phyloP scores from a whole-genome alignment of 2,888 invertebrate species.

The Drosophila meridionalis region DNA sequence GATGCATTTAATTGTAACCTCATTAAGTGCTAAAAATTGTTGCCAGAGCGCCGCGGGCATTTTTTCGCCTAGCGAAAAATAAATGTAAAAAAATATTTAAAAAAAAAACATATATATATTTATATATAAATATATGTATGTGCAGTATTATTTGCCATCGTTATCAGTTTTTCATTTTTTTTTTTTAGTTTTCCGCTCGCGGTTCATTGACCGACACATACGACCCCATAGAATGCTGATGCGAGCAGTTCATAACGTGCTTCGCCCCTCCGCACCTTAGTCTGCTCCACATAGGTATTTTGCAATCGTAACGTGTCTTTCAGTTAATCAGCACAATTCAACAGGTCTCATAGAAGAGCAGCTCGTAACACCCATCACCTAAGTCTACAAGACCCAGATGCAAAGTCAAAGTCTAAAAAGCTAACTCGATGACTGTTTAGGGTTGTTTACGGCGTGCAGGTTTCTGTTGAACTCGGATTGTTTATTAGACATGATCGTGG shows the following conservation, averaged over 20 bases:
- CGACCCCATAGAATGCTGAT: slow-evolving; percentile 75
- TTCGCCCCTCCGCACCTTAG: slow-evolving; percentile 7
- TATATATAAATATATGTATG: slow-evolving; percentile 1
- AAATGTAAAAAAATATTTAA: background rate
- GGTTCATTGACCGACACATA: slow-evolving; percentile 68
- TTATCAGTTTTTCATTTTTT: slow-evolving; percentile 53
- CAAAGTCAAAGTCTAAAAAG: slow-evolving; percentile 18
- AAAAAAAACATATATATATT: background rate
- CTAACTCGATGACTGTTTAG: slow-evolving; percentile 16
- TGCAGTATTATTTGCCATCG: slow-evolving; percentile 49
- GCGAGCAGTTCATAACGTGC: slow-evolving; percentile 53
- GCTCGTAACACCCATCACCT: background rate
- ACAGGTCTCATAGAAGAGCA: slow-evolving; percentile 19
- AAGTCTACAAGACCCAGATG: slow-evolving; percentile 9
- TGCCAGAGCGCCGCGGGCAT: slow-evolving; percentile 53
- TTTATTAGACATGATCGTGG: slow-evolving; percentile 29
- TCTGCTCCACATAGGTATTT: slow-evolving; percentile 8
- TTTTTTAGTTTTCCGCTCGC: slow-evolving; percentile 61
- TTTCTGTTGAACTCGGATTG: slow-evolving; percentile 50
- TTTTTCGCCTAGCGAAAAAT: slow-evolving; percentile 23
- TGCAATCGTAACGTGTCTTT: slow-evolving; percentile 53
- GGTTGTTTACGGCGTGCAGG: slow-evolving; percentile 16
- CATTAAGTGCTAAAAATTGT: slow-evolving; percentile 58
- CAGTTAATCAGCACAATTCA: slow-evolving; percentile 67
- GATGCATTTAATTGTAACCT: slow-evolving; percentile 59